Base-by-base conservation (phyloP, 2,113 vertebrate species). In the Eptesicus fuscus region DNA sequence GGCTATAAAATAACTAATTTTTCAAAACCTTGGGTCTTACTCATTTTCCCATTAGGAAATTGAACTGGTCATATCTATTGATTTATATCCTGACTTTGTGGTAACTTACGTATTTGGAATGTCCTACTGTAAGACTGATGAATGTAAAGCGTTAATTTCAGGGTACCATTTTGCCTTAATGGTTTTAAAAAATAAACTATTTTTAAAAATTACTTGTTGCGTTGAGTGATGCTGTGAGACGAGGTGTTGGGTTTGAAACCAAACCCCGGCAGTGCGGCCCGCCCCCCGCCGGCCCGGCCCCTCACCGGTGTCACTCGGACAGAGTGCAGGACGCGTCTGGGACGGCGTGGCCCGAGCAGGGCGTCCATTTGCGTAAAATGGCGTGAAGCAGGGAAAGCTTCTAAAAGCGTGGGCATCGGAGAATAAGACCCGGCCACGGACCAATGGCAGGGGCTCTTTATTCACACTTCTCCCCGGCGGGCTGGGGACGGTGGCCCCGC, bases 121-220 rank as follows among this genome's bases (percentile, higher is more conserved):
- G 76, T 91, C 96, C 97, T 96, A 95, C 96, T 98, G 90, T 98
- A 93, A 98, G 97, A 98, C 37, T 97, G 97, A 97, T 97, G 98
- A 98, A 98, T 98, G 98, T 98, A 98, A 98, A 97, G 63, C 88
- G 82, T 92, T 98, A 97, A 98, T 98, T 97, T 98, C 96, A 98
- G 98, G 98, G 95, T 97, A 95, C 94, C 10, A 1, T 95, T 96
- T 90, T 98, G 98, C 98, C 98, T 98, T 98, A 98, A 98, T 96
- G 96, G 97, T 98, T 98, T 97, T 44, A 89, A 92, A 97, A 96
- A 98, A 98, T 98, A 98, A 98, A 98, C 74, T 98, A 96, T 98
- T 98, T 98, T 98, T 97, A 44, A 98, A 98, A 94, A 78, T 88
- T 32, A 77, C 2, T 12, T 63, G 82, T 2, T 87, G 5, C 65